Conservation (phyloP, 1,140 invertebrate genomes). For the Monomorium pharaonis region DNA sequence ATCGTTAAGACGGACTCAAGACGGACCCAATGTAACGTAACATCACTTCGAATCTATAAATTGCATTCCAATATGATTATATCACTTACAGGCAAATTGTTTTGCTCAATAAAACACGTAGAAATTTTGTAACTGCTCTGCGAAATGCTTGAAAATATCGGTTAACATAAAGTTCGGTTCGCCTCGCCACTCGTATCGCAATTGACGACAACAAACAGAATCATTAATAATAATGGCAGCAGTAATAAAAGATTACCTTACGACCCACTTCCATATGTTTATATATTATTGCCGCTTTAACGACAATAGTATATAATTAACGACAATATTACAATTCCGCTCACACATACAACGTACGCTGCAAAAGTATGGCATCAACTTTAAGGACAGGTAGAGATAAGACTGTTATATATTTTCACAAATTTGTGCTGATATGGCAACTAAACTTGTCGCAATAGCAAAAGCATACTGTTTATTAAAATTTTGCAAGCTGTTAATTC, state of each 20-base stretch:
- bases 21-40: conserved; percentile 2
- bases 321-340: conserved; percentile 53
- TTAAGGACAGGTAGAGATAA: conserved; percentile 44
- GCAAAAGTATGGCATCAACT: conserved; percentile 20
- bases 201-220: conserved; percentile 44
- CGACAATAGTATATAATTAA: conserved; percentile 56
- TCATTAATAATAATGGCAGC: conserved; percentile 56
- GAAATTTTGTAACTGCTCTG: background rate
- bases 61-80: background rate
- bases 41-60: background rate
- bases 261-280: conserved; percentile 53
- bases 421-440: conserved; percentile 20
- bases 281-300: conserved; percentile 51
- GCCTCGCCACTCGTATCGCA: conserved; percentile 3
- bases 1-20: background rate
- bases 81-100: background rate
- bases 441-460: background rate
- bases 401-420: conserved; percentile 28
- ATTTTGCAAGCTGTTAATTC: background rate
- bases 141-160: background rate
- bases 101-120: background rate
- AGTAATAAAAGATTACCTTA: conserved; percentile 57
- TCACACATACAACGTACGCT: background rate
- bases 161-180: background rate
- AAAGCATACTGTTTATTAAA: background rate